Conservation (phyloP, 2,888 invertebrate genomes). For the Anarsia innoxiella region DNA sequence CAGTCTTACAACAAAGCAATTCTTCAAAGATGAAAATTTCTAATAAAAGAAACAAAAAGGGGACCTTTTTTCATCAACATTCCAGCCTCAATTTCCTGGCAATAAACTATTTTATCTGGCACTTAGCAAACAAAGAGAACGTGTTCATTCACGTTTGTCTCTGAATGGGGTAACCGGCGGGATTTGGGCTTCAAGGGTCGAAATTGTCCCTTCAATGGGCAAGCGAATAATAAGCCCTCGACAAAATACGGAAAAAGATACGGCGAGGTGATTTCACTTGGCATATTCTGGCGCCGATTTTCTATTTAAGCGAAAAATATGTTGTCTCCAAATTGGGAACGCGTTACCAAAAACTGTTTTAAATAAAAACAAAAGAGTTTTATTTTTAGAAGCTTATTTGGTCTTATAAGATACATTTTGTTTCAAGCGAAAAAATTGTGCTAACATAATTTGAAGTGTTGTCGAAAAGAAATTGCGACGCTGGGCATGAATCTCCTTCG, state of each 20-base stretch:
- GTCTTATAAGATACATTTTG: background rate
- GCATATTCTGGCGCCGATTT: background rate
- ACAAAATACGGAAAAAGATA: conserved; percentile 6
- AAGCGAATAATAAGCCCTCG: conserved; percentile 14
- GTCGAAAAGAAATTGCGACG: background rate
- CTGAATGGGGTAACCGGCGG: conserved; percentile 11
- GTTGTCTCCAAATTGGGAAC: background rate
- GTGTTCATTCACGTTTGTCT: conserved; percentile 11
- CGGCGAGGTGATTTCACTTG: conserved; percentile 11
- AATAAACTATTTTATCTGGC: conserved; percentile 12
- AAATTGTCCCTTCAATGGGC: conserved; percentile 16
- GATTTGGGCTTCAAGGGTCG: conserved; percentile 9
- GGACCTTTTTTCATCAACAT: background rate
- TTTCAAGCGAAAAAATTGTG: background rate
- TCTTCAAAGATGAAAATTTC: too few species aligned
- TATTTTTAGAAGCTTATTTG: background rate
- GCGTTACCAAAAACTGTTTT: background rate
- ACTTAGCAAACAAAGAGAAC: conserved; percentile 13
- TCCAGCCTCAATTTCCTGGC: background rate
- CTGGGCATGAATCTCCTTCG: background rate
- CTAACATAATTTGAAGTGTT: background rate
- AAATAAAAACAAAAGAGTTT: background rate
- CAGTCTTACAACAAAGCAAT: too few species aligned
- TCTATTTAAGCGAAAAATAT: background rate
- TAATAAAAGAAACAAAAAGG: background rate